Percentiles rank a stretch among this genome's conserved stretches.
Conservation (phyloP, 2,113 vertebrate species). For the Sinosuthora webbiana region DNA sequence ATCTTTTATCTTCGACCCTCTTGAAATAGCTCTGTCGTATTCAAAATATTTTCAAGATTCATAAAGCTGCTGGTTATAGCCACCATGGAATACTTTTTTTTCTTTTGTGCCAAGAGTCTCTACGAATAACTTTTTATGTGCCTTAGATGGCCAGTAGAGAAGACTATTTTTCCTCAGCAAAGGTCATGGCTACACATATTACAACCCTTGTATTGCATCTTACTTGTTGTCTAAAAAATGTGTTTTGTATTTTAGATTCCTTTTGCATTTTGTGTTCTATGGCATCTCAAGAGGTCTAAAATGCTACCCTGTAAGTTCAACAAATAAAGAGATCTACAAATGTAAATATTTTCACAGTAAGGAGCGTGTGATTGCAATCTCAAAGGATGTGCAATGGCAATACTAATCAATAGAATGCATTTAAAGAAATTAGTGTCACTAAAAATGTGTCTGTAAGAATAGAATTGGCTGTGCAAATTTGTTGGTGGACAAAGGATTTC, state of each 20-base stretch:
- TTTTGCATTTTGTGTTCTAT: not conserved
- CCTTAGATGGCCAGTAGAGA: not conserved
- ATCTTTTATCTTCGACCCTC: not conserved
- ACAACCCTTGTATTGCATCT: not conserved
- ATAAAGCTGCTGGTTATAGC: not conserved
- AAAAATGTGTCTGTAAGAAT: not conserved
- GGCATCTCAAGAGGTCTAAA: not conserved
- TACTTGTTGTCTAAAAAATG: not conserved
- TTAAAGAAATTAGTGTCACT: not conserved
- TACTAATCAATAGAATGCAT: not conserved
- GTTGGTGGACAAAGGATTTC: not conserved
- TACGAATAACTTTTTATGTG: not conserved
- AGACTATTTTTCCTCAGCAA: not conserved
- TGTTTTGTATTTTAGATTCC: not conserved
- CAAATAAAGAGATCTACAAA: not conserved
- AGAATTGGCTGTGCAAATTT: not conserved
- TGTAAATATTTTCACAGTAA: not conserved
- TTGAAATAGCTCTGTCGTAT: not conserved
- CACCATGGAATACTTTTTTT: not conserved
- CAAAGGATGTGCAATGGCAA: not conserved
- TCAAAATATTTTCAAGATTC: not conserved
- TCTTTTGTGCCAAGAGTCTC: not conserved
- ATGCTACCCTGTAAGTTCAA: not conserved
- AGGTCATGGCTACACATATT: not conserved
- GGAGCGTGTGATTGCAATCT: not conserved